phyloP scores from a whole-genome alignment of 35 echinoderm and acorn worm species.

The Apostichopus japonicus region DNA sequence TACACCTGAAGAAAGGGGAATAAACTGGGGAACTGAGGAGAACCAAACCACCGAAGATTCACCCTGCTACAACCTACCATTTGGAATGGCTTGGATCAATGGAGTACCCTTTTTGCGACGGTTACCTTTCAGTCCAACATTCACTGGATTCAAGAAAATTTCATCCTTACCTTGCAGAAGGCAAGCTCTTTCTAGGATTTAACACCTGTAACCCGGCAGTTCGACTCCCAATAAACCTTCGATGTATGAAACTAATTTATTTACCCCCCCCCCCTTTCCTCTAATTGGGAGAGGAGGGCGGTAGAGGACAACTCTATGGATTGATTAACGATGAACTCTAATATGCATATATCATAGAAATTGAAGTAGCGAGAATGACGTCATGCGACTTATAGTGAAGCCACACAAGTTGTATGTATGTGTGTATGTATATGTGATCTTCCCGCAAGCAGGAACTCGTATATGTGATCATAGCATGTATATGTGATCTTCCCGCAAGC shows the following conservation, averaged over 20 bases:
- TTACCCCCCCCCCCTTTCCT: background rate
- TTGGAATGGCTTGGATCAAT: background rate
- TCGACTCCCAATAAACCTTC: too few relatives aligned
- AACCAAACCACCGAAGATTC: background rate
- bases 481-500: too few relatives aligned
- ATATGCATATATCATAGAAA: too few relatives aligned
- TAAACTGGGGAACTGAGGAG: background rate
- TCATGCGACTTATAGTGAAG: too few relatives aligned
- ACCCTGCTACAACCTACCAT: slow-evolving; percentile 13
- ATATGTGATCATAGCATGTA: too few relatives aligned
- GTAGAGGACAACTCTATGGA: too few relatives aligned
- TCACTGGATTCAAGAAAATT: background rate
- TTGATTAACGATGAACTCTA: background rate
- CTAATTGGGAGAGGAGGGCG: too few relatives aligned
- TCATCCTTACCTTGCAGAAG: background rate
- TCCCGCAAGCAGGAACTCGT: too few relatives aligned
- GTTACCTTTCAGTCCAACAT: slow-evolving; percentile 5
- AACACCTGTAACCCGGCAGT: too few relatives aligned
- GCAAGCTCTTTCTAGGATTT: background rate
- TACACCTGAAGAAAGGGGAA: background rate
- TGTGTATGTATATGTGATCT: too few relatives aligned
- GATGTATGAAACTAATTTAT: background rate
- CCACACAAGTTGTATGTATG: too few relatives aligned
- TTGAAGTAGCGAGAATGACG: too few relatives aligned
- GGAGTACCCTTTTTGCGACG: background rate